Conservation (phyloP, 2,888 invertebrate species). For the Acleris emargana region DNA sequence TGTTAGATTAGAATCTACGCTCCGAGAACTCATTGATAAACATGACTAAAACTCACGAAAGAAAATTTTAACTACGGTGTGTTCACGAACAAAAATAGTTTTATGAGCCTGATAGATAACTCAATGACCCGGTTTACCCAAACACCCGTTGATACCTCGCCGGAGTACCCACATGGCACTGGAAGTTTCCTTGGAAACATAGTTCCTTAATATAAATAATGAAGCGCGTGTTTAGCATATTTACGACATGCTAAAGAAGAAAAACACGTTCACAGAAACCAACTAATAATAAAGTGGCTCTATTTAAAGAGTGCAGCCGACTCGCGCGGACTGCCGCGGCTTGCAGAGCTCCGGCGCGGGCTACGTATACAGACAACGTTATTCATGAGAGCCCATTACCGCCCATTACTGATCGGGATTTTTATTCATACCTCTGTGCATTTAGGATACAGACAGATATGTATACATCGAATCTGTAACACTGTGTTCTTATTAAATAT, state of each 20-base stretch:
- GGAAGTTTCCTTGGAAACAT: constrained; percentile 18
- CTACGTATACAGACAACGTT: constrained; percentile 21
- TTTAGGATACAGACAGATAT: background rate
- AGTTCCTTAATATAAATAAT: constrained; percentile 29
- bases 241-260: constrained; percentile 36
- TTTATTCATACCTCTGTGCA: constrained; percentile 2
- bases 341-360: constrained; percentile 24
- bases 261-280: constrained; percentile 34
- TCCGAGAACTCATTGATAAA: background rate
- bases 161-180: constrained; percentile 8
- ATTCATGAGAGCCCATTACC: constrained; percentile 14
- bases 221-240: constrained; percentile 31
- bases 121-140: constrained; percentile 23
- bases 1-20: background rate
- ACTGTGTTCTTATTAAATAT: background rate
- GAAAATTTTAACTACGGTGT: background rate
- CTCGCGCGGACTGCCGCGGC: constrained; percentile 14
- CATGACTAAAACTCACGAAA: background rate
- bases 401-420: background rate
- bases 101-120: constrained; percentile 11
- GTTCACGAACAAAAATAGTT: constrained; percentile 15
- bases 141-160: constrained; percentile 9
- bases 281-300: constrained; percentile 36
- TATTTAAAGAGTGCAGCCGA: constrained; percentile 29
- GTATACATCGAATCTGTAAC: background rate